Evolutionary conservation across 2,888 invertebrate species (phyloP), one percentile per base, ranked within the genome.

Genomic region (Heliconius charithonia): DNA sequence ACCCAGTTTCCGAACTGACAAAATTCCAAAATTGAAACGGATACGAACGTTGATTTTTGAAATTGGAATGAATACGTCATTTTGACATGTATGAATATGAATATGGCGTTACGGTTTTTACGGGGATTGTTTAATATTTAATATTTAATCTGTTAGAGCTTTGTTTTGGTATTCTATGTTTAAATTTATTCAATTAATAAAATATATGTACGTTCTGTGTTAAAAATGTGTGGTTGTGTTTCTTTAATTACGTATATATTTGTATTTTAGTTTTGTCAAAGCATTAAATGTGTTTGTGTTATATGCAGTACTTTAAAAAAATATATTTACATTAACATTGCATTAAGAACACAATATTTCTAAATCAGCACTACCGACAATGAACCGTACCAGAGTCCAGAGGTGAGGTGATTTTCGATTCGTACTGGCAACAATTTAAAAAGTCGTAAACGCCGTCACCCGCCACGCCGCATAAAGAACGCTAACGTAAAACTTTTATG

Each of bases 341-440:
- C 62, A 27, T 79, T 75, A 25, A 75, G 69, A 67, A 77, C 66
- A 63, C 75, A 79, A 56, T 75, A 77, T 79, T 79, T 70, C 76
- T 67, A 75, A 79, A 73, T 75, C 75, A 62, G 66, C 63, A 67
- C 66, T 73, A 62, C 62, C 72, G 69, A 79, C 78, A 81, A 79
- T 80, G 77, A 69, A 76, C 80, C 77, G 80, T 80, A 92, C 91
- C 89, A 88, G 87, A 83, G 87, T 83, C 91, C 89, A 88, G 87
- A 83, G 87, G 83, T 89, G 89, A 92, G 91, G 89, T 89, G 91
- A 91, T 91, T 91, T 92, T 93, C 91, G 93, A 93, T 93, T 92
- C 89, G 88, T 86, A 88, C 85, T 80, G 82, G 81, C 83, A 83
- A 84, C 85, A 83, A 83, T 88, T 84, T 81, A 85, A 89, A 93